Conservation (phyloP, 2,113 vertebrate genomes). For the Microcebus tavaratra region DNA sequence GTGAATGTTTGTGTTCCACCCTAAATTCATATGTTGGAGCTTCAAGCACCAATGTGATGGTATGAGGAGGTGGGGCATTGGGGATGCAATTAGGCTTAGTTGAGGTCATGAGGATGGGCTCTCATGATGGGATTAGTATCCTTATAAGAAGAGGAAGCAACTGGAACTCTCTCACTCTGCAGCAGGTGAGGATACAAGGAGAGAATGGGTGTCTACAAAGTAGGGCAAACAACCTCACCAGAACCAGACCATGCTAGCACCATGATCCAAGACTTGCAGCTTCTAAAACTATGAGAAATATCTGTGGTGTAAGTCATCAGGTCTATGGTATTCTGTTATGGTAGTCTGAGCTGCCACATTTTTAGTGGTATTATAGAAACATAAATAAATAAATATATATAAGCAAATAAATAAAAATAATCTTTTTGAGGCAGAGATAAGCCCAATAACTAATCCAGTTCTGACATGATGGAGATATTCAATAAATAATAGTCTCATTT, state of each 20-base stretch:
- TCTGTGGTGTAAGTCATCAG: not conserved
- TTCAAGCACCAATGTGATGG: not conserved
- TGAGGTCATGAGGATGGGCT: not conserved
- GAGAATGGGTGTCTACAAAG: too few species aligned
- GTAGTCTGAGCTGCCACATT: not conserved
- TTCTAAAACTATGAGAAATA: not conserved
- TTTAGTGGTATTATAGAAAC: not conserved
- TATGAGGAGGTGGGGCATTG: not conserved
- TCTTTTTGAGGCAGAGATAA: not conserved
- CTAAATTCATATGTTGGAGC: not conserved
- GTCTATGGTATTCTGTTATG: not conserved
- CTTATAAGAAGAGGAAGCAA: not conserved
- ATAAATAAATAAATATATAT: not conserved
- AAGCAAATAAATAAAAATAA: not conserved
- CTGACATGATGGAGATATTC: not conserved
- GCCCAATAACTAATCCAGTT: not conserved
- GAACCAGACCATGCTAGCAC: not conserved
- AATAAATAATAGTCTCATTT: not conserved
- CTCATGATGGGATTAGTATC: not conserved
- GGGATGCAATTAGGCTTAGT: not conserved
- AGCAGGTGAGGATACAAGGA: fast-evolving
- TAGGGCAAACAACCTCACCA: not conserved
- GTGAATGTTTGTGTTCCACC: not conserved
- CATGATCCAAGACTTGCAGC: not conserved
- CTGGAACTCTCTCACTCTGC: not conserved